Conservation (phyloP, 2,113 vertebrate genomes). For the Chionomys nivalis region DNA sequence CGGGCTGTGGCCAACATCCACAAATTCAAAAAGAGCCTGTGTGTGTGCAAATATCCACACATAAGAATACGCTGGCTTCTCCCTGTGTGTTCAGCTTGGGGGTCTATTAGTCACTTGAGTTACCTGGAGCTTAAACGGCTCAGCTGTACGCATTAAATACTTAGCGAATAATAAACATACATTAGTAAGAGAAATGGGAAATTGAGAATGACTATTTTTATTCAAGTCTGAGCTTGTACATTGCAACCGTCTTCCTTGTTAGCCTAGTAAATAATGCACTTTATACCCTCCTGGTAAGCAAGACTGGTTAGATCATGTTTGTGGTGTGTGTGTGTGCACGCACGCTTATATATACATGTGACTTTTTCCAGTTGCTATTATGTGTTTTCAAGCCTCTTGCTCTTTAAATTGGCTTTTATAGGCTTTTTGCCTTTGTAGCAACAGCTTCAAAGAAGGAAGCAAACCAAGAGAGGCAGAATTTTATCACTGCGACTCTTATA, state of each 20-base stretch:
- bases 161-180: not conserved
- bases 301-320: not conserved
- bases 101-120: slow-evolving; percentile 37
- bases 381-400: not conserved
- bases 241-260: slow-evolving; percentile 13
- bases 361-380: slow-evolving; percentile 31
- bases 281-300: slow-evolving; percentile 40
- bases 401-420: slow-evolving; percentile 37
- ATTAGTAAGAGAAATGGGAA: slow-evolving; percentile 61
- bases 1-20: slow-evolving; percentile 76
- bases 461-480: not conserved
- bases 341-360: no score
- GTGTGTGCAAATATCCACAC: not conserved
- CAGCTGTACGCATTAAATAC: not conserved
- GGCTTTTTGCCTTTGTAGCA: slow-evolving; percentile 40
- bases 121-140: slow-evolving; percentile 7
- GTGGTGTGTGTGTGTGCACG: not conserved
- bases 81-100: slow-evolving; percentile 65
- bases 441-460: not conserved
- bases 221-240: slow-evolving; percentile 42
- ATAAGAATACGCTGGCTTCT: slow-evolving; percentile 1
- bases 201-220: slow-evolving; percentile 11
- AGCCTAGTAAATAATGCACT: slow-evolving; percentile 53
- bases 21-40: slow-evolving; percentile 36
- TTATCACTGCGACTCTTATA: not conserved